phyloP scores from a whole-genome alignment of 2,797 vertebrate genomes.

The Acrossocheilus fasciatus region DNA sequence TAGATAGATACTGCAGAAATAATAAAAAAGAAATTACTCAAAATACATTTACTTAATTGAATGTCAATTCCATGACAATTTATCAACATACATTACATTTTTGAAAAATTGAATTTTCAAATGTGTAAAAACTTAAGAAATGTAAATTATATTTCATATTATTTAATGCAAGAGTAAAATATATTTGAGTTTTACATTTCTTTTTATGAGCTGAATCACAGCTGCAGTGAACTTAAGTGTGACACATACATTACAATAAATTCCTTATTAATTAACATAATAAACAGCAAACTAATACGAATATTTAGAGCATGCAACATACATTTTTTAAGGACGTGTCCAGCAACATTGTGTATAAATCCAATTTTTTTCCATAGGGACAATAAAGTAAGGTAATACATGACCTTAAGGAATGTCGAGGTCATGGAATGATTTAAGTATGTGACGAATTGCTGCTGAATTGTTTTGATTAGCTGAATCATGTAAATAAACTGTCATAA shows the following conservation, averaged over 20 bases:
- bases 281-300: background rate
- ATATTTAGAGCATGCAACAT: background rate
- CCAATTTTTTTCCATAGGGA: background rate
- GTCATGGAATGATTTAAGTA: background rate
- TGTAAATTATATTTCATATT: too few species aligned
- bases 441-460: background rate
- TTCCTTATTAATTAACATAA: background rate
- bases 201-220: background rate
- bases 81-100: too few species aligned
- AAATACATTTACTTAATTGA: too few species aligned
- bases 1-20: too few species aligned
- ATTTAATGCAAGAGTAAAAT: too few species aligned
- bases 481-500: background rate
- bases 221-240: background rate
- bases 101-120: too few species aligned
- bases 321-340: background rate
- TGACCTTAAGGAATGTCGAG: background rate
- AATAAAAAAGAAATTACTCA: too few species aligned
- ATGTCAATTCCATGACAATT: too few species aligned
- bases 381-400: background rate
- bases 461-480: background rate
- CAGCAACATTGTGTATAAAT: background rate
- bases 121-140: too few species aligned
- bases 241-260: background rate
- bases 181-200: background rate